Evolutionary conservation across 2,113 vertebrate species (phyloP).

Genomic region (Pelecanus crispus): DNA sequence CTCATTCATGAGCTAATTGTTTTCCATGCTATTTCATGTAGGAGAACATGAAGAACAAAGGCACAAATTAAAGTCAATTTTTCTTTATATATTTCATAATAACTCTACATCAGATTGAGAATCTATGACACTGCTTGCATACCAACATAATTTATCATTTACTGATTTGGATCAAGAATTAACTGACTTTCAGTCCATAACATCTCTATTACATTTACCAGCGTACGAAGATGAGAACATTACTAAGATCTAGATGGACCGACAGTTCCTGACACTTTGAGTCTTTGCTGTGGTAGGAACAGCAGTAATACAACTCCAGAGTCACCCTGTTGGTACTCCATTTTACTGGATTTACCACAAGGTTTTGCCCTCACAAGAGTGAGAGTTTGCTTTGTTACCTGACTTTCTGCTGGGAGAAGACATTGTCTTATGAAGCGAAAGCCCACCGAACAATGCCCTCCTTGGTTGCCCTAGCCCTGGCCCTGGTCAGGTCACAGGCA

Average conservation of each 20-base stretch:
- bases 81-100: neutral
- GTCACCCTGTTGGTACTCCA: neutral
- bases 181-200: neutral
- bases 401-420: neutral
- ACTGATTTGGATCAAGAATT: neutral
- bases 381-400: neutral
- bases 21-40: neutral
- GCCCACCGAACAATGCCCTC: neutral
- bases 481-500: neutral
- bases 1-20: neutral
- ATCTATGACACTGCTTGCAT: neutral
- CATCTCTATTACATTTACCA: neutral
- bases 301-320: neutral
- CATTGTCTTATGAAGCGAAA: neutral
- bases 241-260: neutral
- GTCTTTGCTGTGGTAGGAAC: neutral
- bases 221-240: neutral
- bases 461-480: neutral
- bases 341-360: neutral
- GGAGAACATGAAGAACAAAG: neutral
- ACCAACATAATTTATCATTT: neutral
- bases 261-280: neutral
- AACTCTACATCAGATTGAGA: neutral
- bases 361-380: neutral
- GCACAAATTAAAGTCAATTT: neutral